Evolutionary conservation across 2,797 vertebrate genomes (phyloP).

Genomic region (Molossus alvarezi): DNA sequence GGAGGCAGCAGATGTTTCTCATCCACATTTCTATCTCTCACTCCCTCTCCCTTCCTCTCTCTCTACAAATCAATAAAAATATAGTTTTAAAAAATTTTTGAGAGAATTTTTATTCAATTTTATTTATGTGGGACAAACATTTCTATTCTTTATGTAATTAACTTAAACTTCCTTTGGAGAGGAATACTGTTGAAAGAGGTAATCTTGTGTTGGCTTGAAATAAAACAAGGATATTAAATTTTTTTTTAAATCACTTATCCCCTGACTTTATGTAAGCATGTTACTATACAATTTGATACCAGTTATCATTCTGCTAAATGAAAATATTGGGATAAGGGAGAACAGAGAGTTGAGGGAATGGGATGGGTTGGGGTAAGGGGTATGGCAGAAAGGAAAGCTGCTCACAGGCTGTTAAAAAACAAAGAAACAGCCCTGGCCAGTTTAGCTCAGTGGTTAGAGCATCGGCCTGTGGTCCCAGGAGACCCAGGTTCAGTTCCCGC

Average conservation of each 20-base stretch:
- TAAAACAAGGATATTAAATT: not conserved
- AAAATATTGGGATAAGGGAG: not conserved
- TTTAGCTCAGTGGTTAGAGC: too few species aligned
- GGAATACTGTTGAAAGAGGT: not conserved
- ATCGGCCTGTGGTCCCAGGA: too few species aligned
- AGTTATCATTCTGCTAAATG: not conserved
- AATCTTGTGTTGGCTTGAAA: constrained; percentile 38
- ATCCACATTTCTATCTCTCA: too few species aligned
- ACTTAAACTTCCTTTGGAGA: not conserved
- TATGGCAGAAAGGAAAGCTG: not conserved
- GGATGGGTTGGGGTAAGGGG: not conserved
- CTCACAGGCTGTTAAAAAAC: not conserved
- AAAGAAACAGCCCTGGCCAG: not conserved
- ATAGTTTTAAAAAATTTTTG: too few species aligned
- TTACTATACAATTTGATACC: not conserved
- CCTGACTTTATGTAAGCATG: not conserved
- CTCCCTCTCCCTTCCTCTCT: too few species aligned
- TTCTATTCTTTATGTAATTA: constrained; percentile 19
- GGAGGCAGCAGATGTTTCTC: too few species aligned
- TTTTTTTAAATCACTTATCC: not conserved
- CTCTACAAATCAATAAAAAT: too few species aligned
- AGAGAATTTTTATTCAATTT: constrained; percentile 25
- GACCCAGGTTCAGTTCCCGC: too few species aligned
- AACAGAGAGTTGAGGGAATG: not conserved
- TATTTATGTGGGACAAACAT: not conserved